Base-by-base conservation (phyloP, 2,888 invertebrate species). In the Diarsia rubi region DNA sequence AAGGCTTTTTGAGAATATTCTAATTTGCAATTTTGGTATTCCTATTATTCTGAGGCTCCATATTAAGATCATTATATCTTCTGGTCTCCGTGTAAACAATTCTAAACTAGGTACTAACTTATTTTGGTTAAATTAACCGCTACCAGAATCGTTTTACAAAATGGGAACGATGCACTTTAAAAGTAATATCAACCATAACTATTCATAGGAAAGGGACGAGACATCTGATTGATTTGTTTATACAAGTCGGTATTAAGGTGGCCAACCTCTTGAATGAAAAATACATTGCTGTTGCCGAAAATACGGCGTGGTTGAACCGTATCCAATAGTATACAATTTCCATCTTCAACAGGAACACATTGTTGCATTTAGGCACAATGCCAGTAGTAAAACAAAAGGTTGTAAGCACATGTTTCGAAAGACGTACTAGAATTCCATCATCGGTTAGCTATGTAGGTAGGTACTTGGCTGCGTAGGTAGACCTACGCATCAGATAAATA, bases 311-410 rank as follows among this genome's bases (percentile, higher is more conserved):
- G 44, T 54, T 84, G 74, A 80, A 66, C 64, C 69, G 57, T 47
- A 42, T 65, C 60, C 77, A 71, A 85, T 68, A 71, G 60, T 65
- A 52, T 14, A 81, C 54, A 57, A 45, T 66, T 80, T 59, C 6
- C 31, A 14, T 52, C 45, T 71, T 66, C 21, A 64, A 52, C 27
- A 68, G 66, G 60, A 69, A 75, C 71, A 67, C 70, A 78, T 70
- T 81, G 79, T 79, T 69, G 80, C 64, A 45, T 37, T 63, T 86
- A 72, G 75, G 81, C 80, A 80, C 69, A 73, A 65, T 73, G 77
- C 73, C 81, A 79, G 59, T 79, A 66, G 64, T 79, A 82, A 73
- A 64, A 69, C 75, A 65, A 73, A 75, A 79, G 75, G 69, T 78
- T 69, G n/a, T 64, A 52, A 64, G 68, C 71, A 62, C 63, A 79